Conservation (phyloP, 2,888 invertebrate genomes). For the Agriopis aurantiaria region DNA sequence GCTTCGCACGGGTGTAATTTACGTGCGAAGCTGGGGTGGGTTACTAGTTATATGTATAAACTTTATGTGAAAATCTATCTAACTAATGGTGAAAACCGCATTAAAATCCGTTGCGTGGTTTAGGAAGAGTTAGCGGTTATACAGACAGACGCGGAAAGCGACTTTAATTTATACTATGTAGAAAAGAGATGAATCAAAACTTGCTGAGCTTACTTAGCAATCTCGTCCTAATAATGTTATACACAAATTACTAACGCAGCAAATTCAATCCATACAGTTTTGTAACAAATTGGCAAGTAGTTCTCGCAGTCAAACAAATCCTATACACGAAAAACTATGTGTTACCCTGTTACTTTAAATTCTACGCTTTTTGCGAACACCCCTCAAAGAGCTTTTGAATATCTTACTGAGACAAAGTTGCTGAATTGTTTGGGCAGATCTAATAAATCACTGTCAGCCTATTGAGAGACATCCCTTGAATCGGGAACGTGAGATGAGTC, state of each 20-base stretch:
- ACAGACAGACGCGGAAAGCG: no score
- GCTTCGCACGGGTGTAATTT: no score
- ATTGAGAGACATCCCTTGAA: constrained; percentile 47
- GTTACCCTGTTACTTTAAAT: constrained; percentile 11
- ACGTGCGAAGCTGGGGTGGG: no score
- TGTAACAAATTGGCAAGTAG: constrained; percentile 25
- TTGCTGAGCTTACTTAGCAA: neutral
- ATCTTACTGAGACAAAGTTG: constrained; percentile 25
- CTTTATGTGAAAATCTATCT: no score
- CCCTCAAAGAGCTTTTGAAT: constrained; percentile 6
- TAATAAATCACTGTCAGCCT: constrained; percentile 59
- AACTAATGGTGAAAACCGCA: no score
- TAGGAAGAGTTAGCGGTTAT: no score
- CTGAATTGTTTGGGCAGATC: constrained; percentile 7
- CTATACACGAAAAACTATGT: constrained; percentile 4
- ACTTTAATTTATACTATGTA: no score
- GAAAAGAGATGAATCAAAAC: no score
- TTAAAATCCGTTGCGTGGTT: no score
- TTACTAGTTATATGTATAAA: no score
- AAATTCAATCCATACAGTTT: constrained; percentile 23
- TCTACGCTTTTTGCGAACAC: neutral
- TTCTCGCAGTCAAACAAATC: constrained; percentile 19
- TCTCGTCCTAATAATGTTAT: constrained; percentile 2
- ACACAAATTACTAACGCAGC: constrained; percentile 18
- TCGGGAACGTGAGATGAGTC: constrained; percentile 39